Base-by-base conservation (phyloP, 2,888 invertebrate genomes). In the Pandemis heparana region DNA sequence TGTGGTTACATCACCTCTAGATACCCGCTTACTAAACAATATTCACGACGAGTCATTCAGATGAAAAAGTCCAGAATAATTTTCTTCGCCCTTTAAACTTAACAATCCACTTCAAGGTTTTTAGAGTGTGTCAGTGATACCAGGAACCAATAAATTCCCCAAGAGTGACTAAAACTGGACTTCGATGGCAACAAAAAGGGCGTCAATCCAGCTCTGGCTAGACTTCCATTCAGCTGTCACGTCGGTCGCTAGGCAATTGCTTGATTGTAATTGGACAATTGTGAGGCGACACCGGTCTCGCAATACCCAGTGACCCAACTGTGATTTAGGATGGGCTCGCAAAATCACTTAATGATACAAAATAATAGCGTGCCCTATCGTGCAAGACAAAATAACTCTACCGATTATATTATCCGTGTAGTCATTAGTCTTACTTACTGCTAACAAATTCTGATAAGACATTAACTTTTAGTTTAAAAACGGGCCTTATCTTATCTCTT, bases 231-330 rank as follows among this genome's bases (percentile, higher is more conserved):
- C 78, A 78, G 80, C 81, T 76, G 75, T 66, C 69, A 62, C 60
- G 72, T 70, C 79, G 79, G 85, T 86, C 84, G 83, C 87, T 84
- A 86, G 82, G 86, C 87, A 86, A 87, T 86, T 86, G 84, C 75
- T 77, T 83, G 76, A 83, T 80, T 77, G 82, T 87, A 89, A 89
- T 88, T 88, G 88, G 80, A 81, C 88, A 89, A 91, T 90, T 88
- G 84, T 82, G 82, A 76, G 80, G 80, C 78, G 81, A 82, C 80
- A 83, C 80, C 79, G 80, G 78, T 77, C 79, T 78, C 78, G 78
- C 76, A 79, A 74, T 78, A 70, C 77, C 79, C 77, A 77, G 74
- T 78, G 78, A 79, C 78, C 79, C 74, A 75, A 75, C 79, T 76
- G 69, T 73, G 59, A 77, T 81, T 71, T 74, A 67, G 67, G 67